Conservation (phyloP, 2,113 vertebrate species). For the Conger conger region DNA sequence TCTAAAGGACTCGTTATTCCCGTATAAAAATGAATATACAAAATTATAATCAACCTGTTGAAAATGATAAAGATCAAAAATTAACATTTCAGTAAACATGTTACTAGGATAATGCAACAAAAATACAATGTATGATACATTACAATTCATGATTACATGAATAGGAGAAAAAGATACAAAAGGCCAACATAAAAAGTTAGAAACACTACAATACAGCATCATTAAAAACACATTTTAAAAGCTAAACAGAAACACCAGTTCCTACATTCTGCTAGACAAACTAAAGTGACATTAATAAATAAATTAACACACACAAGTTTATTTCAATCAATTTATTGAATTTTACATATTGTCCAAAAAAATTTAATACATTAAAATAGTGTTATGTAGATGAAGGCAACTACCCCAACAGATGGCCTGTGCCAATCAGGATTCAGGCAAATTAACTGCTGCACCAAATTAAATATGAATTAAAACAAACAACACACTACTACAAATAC, state of each 20-base stretch:
- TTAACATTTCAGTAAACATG: too few species aligned
- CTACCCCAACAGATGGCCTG: slow-evolving; percentile 16
- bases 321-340: slow-evolving; percentile 48
- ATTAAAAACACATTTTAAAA: not conserved
- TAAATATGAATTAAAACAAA: slow-evolving; percentile 14
- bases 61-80: too few species aligned
- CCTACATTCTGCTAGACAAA: not conserved
- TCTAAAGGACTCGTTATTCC: too few species aligned
- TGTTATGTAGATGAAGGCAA: not conserved
- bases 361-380: slow-evolving; percentile 6
- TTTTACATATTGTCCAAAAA: slow-evolving; percentile 26
- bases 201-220: not conserved
- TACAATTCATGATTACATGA: not conserved
- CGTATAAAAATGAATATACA: too few species aligned
- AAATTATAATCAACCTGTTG: too few species aligned
- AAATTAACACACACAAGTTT: not conserved
- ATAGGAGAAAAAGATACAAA: not conserved
- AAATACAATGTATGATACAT: not conserved
- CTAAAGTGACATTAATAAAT: not conserved
- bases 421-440: not conserved
- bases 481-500: not conserved
- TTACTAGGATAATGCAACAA: not conserved
- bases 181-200: not conserved
- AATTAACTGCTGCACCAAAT: slow-evolving; percentile 15
- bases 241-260: not conserved